Evolutionary conservation across 2,888 invertebrate species (phyloP).

Genomic region (Xylocampa areola): DNA sequence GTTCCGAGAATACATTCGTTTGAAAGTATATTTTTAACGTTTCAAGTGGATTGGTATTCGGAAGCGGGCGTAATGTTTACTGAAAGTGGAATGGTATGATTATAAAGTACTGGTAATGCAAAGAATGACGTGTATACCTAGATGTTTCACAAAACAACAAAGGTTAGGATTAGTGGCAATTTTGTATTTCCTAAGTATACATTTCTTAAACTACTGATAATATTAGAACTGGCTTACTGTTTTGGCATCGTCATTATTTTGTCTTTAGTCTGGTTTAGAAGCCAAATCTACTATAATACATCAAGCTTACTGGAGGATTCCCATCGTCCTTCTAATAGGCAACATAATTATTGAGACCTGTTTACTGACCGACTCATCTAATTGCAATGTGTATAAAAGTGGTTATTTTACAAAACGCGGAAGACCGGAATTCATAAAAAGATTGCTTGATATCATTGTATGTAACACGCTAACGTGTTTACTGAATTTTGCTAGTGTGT

Average conservation of each 20-base stretch:
- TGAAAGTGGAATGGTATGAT: neutral
- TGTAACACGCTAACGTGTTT: constrained; percentile 29
- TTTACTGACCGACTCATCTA: no score
- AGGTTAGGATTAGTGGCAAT: neutral
- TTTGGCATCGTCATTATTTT: no score
- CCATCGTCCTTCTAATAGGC: no score
- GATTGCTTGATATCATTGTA: constrained; percentile 54
- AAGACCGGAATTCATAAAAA: constrained; percentile 38
- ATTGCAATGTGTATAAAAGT: no score
- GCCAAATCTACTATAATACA: no score
- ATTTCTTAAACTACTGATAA: no score
- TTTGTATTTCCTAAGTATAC: no score
- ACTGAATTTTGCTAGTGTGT: no score
- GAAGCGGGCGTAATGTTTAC: constrained; percentile 38
- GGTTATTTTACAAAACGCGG: constrained; percentile 32
- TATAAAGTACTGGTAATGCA: neutral
- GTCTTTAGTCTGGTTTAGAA: no score
- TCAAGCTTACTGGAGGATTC: no score
- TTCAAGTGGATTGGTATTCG: constrained; percentile 37
- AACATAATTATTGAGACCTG: no score
- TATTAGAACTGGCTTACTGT: no score
- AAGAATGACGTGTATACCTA: constrained; percentile 1
- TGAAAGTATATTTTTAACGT: constrained; percentile 28
- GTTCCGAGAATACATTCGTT: constrained; percentile 28
- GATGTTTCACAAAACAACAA: neutral